A percentile compares a stretch with the other conserved stretches of the same genome.
Evolutionary conservation across 2,888 invertebrate genomes (phyloP).

Genomic region (Netelia fuscicornis): DNA sequence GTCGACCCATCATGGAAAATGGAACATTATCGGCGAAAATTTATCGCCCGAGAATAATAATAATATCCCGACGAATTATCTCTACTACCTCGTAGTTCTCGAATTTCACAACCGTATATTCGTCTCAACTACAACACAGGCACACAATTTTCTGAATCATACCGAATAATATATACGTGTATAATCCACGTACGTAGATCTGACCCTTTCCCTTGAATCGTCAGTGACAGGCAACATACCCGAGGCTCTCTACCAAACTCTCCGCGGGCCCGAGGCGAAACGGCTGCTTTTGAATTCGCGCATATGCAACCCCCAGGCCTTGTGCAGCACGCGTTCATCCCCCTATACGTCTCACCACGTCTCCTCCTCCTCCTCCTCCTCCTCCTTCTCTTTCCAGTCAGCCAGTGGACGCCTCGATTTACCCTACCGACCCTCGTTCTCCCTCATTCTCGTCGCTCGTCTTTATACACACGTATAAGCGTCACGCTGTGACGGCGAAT

Average conservation of each 20-base stretch:
- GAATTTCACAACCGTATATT: slow-evolving; percentile 22
- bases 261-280: slow-evolving; percentile 48
- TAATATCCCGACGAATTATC: background rate
- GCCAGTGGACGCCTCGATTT: slow-evolving; percentile 22
- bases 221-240: slow-evolving; percentile 50
- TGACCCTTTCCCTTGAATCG: slow-evolving; percentile 41
- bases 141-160: background rate
- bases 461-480: slow-evolving; percentile 25
- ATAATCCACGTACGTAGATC: background rate
- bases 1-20: background rate
- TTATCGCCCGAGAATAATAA: background rate
- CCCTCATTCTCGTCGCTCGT: background rate
- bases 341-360: background rate
- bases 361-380: slow-evolving; percentile 1
- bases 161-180: background rate
- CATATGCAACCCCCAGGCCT: slow-evolving; percentile 48
- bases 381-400: background rate
- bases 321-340: slow-evolving; percentile 49
- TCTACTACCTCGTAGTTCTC: background rate
- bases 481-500: slow-evolving; percentile 48
- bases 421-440: background rate
- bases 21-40: background rate
- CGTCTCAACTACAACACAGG: slow-evolving; percentile 13
- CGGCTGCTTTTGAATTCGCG: slow-evolving; percentile 61
- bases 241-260: slow-evolving; percentile 23